Evolutionary conservation across 2,888 invertebrate species (phyloP).

Genomic region (Macropis europaea): DNA sequence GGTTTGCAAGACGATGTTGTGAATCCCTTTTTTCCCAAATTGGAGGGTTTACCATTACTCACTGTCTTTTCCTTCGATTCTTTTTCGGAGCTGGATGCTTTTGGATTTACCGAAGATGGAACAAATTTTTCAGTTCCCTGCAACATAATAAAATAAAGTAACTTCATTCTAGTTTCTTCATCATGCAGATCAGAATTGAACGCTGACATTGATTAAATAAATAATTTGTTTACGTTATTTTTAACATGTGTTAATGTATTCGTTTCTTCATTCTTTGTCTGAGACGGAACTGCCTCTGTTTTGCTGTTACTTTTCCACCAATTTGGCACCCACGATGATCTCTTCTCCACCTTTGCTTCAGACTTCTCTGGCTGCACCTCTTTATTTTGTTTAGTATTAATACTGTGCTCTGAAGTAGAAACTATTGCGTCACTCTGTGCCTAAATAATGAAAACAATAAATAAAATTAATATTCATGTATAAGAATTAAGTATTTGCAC

Average conservation of each 20-base stretch:
- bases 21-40: background rate
- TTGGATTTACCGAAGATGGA: background rate
- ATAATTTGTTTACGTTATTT: constrained; percentile 2
- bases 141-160: background rate
- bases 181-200: no score
- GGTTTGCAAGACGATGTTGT: constrained; percentile 5
- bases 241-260: background rate
- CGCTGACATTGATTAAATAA: background rate
- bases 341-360: background rate
- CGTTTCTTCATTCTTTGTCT: background rate
- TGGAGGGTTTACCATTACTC: background rate
- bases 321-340: constrained; percentile 37
- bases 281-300: background rate
- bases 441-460: background rate
- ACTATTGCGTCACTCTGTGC: background rate
- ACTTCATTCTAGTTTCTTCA: background rate
- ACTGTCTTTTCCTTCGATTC: background rate
- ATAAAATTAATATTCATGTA: background rate
- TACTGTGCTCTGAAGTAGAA: constrained; percentile 1
- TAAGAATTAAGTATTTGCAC: background rate
- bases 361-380: background rate
- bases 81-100: background rate
- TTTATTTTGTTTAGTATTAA: background rate
- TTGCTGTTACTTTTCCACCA: constrained; percentile 25
- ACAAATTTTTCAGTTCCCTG: background rate